These are phyloP conservation scores for Antennarius maculatus DNA, from an alignment of 2,797 vertebrate genomes.

Conservation along the genomic window DNA sequence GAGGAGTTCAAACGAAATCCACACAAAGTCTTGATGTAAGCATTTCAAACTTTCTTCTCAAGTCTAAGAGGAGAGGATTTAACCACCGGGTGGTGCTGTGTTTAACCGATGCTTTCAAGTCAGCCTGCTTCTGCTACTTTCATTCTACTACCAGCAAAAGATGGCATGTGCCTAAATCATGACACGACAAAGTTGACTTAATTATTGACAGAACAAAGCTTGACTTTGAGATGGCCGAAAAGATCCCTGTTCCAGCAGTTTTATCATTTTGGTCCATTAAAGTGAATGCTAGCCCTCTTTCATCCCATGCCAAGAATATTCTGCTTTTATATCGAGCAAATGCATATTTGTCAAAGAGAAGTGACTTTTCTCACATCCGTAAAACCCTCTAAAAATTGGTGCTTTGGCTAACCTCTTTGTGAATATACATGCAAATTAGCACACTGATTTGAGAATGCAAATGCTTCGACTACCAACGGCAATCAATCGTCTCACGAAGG, in stretches of 20 bases:
- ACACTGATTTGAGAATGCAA: constrained; percentile 25
- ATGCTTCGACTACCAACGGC: constrained; percentile 10
- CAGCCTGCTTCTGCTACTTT: constrained; percentile 42
- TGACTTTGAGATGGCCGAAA: constrained; percentile 75
- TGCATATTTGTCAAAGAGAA: constrained; percentile 84
- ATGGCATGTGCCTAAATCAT: constrained; percentile 46
- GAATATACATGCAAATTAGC: constrained; percentile 22
- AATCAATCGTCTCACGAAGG: constrained; percentile 26
- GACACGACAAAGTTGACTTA: constrained; percentile 58
- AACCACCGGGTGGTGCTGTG: constrained; percentile 53
- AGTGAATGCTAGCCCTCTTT: constrained; percentile 83
- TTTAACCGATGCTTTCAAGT: constrained; percentile 47
- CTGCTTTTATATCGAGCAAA: constrained; percentile 59
- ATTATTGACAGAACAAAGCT: constrained; percentile 62
- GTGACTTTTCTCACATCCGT: constrained; percentile 57
- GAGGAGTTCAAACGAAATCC: constrained; percentile 78
- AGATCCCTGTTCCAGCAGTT: constrained; percentile 74
- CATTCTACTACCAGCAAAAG: constrained; percentile 52
- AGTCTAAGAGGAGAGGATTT: constrained; percentile 70
- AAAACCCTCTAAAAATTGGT: constrained; percentile 20
- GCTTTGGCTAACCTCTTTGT: constrained; percentile 10
- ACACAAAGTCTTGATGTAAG: constrained; percentile 78
- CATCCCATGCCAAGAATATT: constrained; percentile 71
- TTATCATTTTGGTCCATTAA: constrained; percentile 76
- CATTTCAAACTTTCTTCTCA: constrained; percentile 80